Evolutionary conservation across 1,140 invertebrate genomes (phyloP).

Genomic region (Cyrtorhinus lividipennis): DNA sequence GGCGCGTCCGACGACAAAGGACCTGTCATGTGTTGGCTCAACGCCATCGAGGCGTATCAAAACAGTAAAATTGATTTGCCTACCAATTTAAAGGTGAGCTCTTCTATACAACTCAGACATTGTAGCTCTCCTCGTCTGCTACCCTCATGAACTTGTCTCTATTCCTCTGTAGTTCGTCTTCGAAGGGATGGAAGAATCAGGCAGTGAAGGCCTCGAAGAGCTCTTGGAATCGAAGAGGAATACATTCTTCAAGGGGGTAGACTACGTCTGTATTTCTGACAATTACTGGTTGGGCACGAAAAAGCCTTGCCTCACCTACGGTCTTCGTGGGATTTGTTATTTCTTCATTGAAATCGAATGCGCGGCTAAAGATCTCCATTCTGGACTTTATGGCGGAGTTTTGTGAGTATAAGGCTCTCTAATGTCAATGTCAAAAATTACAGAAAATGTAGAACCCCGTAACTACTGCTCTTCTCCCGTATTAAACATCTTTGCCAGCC

Average conservation of each 20-base stretch:
- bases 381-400: constrained; percentile 85
- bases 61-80: constrained; percentile 54
- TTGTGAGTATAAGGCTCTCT: no score
- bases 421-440: no score
- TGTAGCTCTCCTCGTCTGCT: no score
- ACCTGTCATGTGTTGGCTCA: constrained; percentile 81
- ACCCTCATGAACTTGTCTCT: no score
- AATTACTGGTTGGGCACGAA: constrained; percentile 97
- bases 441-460: no score
- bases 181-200: constrained; percentile 98
- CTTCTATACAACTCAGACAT: no score
- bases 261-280: constrained; percentile 95
- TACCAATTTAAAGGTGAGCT: constrained; percentile 84
- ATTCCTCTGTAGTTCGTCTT: constrained; percentile 61
- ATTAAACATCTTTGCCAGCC: no score
- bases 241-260: constrained; percentile 66
- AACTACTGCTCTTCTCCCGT: no score
- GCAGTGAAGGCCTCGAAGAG: constrained; percentile 87
- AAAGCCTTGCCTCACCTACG: constrained; percentile 95
- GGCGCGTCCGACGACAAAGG: constrained; percentile 93
- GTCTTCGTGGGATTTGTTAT: constrained; percentile 84
- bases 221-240: constrained; percentile 59
- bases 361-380: constrained; percentile 84
- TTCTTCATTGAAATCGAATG: constrained; percentile 82
- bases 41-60: constrained; percentile 82